Base-by-base conservation (phyloP, 2,888 invertebrate species). In the Drosophila quinaria region DNA sequence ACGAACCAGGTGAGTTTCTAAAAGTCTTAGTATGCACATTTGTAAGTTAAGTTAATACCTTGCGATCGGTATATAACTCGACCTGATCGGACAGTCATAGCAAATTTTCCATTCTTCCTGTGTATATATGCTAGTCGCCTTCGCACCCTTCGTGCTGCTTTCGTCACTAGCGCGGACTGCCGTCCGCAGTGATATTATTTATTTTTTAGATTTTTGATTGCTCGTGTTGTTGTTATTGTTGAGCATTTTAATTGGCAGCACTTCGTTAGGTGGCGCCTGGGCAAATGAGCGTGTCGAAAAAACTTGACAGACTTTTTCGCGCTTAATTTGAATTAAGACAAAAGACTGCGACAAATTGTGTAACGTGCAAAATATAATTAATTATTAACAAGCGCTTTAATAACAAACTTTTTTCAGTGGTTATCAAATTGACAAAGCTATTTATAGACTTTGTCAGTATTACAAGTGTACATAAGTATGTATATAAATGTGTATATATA, bases 181-280 rank as follows among this genome's bases (percentile, higher is more conserved):
- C n/a, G n/a, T n/a, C n/a, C n/a, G n/a, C n/a, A n/a, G n/a, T n/a
- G n/a, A n/a, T 37, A 35, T 50, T 50, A 10, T 55, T 15, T 39
- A 17, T 19, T 17, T 42, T 19, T 29, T 55, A 10, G 13, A 4
- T 42, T 22, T 41, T 31, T 11, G 25, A 15, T 59, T 63, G 11
- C 5, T 37, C 59, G 9, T 60, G n/a, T 15, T 54, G 25, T 46
- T 62, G 25, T 31, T 29, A n/a, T 62, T 70, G 61, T 63, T 58
- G 46, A 25, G 60, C 55, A 59, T 54, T 64, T 76, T 78, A 76
- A 76, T 76, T 76, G 73, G 62, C 78, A 46, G 59, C 66, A 56
- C 56, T 49, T 66, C 54, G 55, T 50, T 64, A 46, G 52, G 47
- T 69, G 79, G 77, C 77, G 77, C 79, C 77, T 73, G 52, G n/a